These are phyloP conservation scores for Gymnoscopelus microlampas DNA, from an alignment of 2,797 vertebrate species.

Conservation along the genomic window DNA sequence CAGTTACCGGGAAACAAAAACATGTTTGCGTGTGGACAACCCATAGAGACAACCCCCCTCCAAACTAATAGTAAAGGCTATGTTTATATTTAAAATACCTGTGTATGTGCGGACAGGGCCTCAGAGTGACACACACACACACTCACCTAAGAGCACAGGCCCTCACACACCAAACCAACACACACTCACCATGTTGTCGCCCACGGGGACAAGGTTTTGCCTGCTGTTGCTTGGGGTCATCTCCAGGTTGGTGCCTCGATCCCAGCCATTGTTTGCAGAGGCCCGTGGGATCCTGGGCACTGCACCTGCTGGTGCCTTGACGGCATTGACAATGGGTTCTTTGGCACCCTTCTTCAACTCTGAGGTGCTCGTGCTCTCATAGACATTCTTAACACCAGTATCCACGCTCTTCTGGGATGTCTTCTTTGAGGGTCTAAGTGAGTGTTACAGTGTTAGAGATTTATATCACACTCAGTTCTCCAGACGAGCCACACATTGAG, in stretches of 20 bases:
- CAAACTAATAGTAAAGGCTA: too few relatives aligned
- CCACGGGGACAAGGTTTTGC: conserved; percentile 34
- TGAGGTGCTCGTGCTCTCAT: conserved; percentile 20
- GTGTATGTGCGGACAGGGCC: too few relatives aligned
- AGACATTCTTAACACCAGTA: not conserved
- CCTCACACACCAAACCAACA: too few relatives aligned
- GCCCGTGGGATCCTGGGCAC: conserved; percentile 64
- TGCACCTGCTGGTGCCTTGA: conserved; percentile 1
- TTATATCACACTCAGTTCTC: not conserved
- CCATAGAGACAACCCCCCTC: too few relatives aligned
- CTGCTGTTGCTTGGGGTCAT: conserved; percentile 54
- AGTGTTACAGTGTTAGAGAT: conserved; percentile 1
- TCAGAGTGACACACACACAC: too few relatives aligned
- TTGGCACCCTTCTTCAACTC: conserved; percentile 15
- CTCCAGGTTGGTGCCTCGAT: conserved; percentile 58
- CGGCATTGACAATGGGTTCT: not conserved
- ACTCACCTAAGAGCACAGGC: not conserved
- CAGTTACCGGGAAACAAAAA: too few relatives aligned
- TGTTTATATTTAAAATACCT: too few relatives aligned
- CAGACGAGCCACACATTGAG: not conserved
- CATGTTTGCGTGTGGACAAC: too few relatives aligned
- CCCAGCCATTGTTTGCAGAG: conserved; percentile 23
- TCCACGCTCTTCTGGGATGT: conserved; percentile 24
- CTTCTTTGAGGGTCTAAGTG: conserved; percentile 56
- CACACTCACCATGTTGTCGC: conserved; percentile 45